Evolutionary conservation across 2,797 vertebrate genomes (phyloP).

Genomic region (Diplodus sargus): DNA sequence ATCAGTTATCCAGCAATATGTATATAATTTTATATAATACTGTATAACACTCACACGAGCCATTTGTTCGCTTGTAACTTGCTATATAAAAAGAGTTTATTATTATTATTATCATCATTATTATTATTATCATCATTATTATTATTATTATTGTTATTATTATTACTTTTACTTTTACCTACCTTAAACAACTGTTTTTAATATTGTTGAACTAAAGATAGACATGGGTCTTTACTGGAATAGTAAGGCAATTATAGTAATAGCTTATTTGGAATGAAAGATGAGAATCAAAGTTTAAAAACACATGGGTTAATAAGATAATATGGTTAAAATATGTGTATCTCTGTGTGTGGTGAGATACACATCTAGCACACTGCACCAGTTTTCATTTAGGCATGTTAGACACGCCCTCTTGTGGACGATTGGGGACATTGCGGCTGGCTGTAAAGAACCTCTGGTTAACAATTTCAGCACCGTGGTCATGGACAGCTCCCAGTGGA

Average conservation of each 20-base stretch:
- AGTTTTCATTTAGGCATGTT: not conserved
- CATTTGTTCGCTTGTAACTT: not conserved
- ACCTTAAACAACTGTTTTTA: too few species aligned
- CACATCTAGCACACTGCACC: not conserved
- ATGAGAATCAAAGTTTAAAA: too few species aligned
- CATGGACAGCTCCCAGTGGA: conserved; percentile 65
- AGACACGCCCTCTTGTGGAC: conserved; percentile 65
- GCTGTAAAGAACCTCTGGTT: not conserved
- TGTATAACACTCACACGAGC: not conserved
- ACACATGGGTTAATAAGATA: not conserved
- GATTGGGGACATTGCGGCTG: not conserved
- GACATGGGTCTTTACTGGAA: too few species aligned
- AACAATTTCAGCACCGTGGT: conserved; percentile 69
- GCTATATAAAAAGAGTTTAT: too few species aligned
- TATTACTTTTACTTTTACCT: too few species aligned
- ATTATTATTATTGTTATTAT: too few species aligned
- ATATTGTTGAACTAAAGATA: too few species aligned
- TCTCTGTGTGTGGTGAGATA: not conserved
- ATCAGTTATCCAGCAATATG: not conserved
- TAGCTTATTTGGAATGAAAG: too few species aligned
- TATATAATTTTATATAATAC: too few species aligned
- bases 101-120: too few species aligned
- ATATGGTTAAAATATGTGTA: not conserved
- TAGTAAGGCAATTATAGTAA: too few species aligned
- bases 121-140: too few species aligned